Conservation (phyloP, 2,888 invertebrate species). For the Ectemnius continuus region DNA sequence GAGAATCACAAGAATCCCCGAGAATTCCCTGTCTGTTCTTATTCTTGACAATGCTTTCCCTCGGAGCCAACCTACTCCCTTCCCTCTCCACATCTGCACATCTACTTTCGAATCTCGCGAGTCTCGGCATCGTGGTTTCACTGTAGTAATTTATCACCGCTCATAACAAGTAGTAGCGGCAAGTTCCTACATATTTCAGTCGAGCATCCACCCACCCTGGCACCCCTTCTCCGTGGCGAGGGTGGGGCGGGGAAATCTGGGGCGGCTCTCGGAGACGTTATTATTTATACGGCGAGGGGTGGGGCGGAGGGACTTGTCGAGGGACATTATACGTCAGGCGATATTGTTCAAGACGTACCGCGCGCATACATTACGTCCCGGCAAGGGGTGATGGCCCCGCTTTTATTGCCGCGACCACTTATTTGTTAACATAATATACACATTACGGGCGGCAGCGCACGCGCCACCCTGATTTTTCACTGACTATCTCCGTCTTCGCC, state of each 20-base stretch:
- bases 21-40: no score
- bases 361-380: slow-evolving; percentile 57
- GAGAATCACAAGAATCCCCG: no score
- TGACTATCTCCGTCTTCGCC: slow-evolving; percentile 18
- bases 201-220: slow-evolving; percentile 52
- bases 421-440: slow-evolving; percentile 77
- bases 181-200: slow-evolving; percentile 72
- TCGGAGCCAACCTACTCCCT: no score
- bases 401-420: slow-evolving; percentile 75
- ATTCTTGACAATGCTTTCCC: no score
- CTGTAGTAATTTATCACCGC: slow-evolving; percentile 68
- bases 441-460: slow-evolving; percentile 66
- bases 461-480: slow-evolving; percentile 22
- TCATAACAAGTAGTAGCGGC: slow-evolving; percentile 68
- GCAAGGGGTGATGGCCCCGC: slow-evolving; percentile 47
- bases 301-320: slow-evolving; percentile 13
- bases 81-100: no score
- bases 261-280: no score
- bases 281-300: background rate
- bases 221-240: slow-evolving; percentile 33
- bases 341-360: slow-evolving; percentile 75
- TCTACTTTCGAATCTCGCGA: no score
- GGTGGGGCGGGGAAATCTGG: no score
- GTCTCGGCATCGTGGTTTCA: background rate
- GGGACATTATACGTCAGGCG: slow-evolving; percentile 71